phyloP scores from a whole-genome alignment of 2,797 vertebrate genomes.

The Microctenopoma stevenorrisi region DNA sequence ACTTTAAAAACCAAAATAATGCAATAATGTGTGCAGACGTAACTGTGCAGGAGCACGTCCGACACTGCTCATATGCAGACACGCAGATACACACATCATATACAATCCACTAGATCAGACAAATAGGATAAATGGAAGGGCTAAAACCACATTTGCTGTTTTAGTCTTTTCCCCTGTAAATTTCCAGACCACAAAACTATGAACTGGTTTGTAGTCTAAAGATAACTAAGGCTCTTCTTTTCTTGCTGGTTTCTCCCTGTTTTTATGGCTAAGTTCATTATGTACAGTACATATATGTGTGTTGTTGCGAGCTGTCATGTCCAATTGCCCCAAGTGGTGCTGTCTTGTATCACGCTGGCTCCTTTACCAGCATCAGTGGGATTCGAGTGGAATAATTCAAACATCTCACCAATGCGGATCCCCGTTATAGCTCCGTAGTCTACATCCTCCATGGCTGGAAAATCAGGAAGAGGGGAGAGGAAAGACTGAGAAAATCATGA shows the following conservation, averaged over 20 bases:
- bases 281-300: background rate
- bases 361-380: slow-evolving; percentile 23
- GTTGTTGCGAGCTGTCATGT: slow-evolving; percentile 31
- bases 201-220: slow-evolving; percentile 63
- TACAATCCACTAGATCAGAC: slow-evolving; percentile 61
- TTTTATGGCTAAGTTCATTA: slow-evolving; percentile 9
- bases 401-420: slow-evolving; percentile 78
- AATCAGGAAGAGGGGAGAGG: slow-evolving; percentile 44
- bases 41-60: slow-evolving; percentile 26
- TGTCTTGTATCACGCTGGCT: slow-evolving; percentile 46
- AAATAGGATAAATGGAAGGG: slow-evolving; percentile 61
- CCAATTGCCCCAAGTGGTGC: slow-evolving; percentile 5
- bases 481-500: slow-evolving; percentile 51
- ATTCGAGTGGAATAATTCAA: slow-evolving; percentile 40
- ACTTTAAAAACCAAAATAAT: slow-evolving; percentile 44
- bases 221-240: slow-evolving; percentile 53
- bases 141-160: slow-evolving; percentile 62
- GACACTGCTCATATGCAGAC: slow-evolving; percentile 39
- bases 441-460: slow-evolving; percentile 70
- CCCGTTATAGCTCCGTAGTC: slow-evolving; percentile 76
- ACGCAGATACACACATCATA: slow-evolving; percentile 49
- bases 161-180: slow-evolving; percentile 40
- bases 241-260: slow-evolving; percentile 44
- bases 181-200: slow-evolving; percentile 55
- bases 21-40: slow-evolving; percentile 32